phyloP scores from a whole-genome alignment of 2,888 invertebrate genomes.

The Cetonia aurata region DNA sequence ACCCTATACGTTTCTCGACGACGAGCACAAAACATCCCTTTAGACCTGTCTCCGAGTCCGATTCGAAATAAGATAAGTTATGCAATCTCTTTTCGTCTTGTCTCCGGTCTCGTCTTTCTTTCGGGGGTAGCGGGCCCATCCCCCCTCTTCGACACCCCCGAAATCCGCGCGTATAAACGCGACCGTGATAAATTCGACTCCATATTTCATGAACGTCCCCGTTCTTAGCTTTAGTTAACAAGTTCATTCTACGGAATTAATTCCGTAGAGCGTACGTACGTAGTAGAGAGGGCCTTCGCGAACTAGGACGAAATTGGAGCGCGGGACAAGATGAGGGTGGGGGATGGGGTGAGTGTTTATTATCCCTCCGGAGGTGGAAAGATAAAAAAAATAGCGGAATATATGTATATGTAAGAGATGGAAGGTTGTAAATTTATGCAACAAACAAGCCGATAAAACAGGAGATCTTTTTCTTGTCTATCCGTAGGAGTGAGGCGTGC shows the following conservation, averaged over 20 bases:
- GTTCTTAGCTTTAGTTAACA: constrained; percentile 35
- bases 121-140: constrained; percentile 1
- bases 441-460: constrained; percentile 29
- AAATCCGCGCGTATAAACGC: constrained; percentile 10
- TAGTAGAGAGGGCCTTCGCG: background rate
- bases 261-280: constrained; percentile 6
- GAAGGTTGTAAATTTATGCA: constrained; percentile 20
- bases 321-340: background rate
- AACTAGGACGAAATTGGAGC: constrained; percentile 3
- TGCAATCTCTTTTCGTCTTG: background rate
- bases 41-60: background rate
- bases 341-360: background rate
- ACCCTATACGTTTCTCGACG: background rate
- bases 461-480: background rate
- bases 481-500: background rate
- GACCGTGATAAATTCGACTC: constrained; percentile 36
- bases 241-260: constrained; percentile 36
- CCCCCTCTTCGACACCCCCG: constrained; percentile 4
- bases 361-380: background rate
- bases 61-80: constrained; percentile 11
- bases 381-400: background rate
- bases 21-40: background rate
- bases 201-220: constrained; percentile 34
- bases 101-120: constrained; percentile 4
- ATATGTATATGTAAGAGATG: background rate